Conservation (phyloP, 2,797 vertebrate species). For the Myripristis jacobus region DNA sequence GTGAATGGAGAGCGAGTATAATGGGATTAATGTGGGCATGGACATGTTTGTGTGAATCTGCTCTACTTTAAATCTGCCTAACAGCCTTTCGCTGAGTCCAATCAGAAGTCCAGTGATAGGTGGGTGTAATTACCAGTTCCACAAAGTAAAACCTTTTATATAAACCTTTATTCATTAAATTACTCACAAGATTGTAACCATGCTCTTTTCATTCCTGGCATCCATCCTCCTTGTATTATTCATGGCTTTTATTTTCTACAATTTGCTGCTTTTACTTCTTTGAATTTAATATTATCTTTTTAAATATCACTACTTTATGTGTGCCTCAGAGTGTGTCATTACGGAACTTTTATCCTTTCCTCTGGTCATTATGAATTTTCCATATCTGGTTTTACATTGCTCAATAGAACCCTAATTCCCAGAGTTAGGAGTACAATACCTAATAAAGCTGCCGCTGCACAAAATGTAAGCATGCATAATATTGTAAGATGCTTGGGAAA, state of each 20-base stretch:
- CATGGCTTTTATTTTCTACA: not conserved
- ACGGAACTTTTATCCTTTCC: no score
- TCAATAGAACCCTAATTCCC: no score
- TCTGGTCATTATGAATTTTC: no score
- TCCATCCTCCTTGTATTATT: not conserved
- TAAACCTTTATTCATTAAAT: conserved; percentile 7
- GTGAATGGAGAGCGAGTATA: not conserved
- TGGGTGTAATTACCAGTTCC: conserved; percentile 8
- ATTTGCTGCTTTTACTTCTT: not conserved
- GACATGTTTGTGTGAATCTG: not conserved
- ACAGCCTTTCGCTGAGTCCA: conserved; percentile 6
- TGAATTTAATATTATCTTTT: not conserved
- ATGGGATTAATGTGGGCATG: not conserved
- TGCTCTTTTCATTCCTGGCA: not conserved
- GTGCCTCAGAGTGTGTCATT: no score
- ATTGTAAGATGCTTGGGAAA: no score
- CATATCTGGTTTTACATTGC: no score
- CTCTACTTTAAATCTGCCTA: not conserved
- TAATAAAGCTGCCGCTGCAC: no score
- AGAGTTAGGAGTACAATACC: no score
- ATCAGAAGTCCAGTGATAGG: conserved; percentile 9
- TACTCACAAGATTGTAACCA: not conserved
- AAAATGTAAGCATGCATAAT: no score
- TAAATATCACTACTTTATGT: not conserved
- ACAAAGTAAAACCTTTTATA: conserved; percentile 12